These are phyloP conservation scores for Campylomormyrus tamandua DNA, from an alignment of 2,113 vertebrate species.

Conservation along the genomic window DNA sequence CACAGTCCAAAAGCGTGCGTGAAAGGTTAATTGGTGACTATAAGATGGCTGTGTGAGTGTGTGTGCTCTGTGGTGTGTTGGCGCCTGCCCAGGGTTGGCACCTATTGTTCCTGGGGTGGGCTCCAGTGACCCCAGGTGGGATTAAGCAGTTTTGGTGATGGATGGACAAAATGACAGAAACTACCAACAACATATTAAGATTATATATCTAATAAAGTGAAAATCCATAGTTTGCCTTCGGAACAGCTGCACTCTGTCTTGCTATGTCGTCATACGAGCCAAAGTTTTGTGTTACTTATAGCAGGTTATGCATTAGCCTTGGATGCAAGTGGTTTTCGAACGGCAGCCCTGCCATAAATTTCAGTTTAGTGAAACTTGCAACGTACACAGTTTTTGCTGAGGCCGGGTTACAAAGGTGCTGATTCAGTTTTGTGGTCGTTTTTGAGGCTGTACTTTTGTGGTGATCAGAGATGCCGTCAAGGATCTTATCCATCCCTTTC, in stretches of 20 bases:
- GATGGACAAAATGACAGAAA: neutral
- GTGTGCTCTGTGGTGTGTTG: too few relatives aligned
- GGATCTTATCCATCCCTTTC: neutral
- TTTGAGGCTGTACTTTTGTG: neutral
- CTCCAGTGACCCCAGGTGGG: too few relatives aligned
- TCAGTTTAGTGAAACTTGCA: neutral
- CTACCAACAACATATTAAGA: neutral
- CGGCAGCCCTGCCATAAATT: neutral
- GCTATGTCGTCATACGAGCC: neutral
- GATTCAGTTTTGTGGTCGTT: conserved; percentile 1
- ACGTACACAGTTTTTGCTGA: neutral
- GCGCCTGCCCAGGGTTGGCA: too few relatives aligned
- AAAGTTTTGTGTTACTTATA: neutral
- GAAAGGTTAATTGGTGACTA: too few relatives aligned
- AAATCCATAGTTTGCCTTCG: neutral
- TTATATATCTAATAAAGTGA: neutral
- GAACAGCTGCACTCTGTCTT: neutral
- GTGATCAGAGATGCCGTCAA: neutral
- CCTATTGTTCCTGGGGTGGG: too few relatives aligned
- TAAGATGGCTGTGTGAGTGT: too few relatives aligned
- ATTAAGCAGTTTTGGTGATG: neutral
- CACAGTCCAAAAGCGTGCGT: too few relatives aligned
- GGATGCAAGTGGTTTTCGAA: neutral
- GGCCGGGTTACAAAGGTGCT: neutral
- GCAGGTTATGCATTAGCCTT: neutral